These are phyloP conservation scores for Heliconius hewitsoni DNA, from an alignment of 1,140 invertebrate species.

Conservation along the genomic window DNA sequence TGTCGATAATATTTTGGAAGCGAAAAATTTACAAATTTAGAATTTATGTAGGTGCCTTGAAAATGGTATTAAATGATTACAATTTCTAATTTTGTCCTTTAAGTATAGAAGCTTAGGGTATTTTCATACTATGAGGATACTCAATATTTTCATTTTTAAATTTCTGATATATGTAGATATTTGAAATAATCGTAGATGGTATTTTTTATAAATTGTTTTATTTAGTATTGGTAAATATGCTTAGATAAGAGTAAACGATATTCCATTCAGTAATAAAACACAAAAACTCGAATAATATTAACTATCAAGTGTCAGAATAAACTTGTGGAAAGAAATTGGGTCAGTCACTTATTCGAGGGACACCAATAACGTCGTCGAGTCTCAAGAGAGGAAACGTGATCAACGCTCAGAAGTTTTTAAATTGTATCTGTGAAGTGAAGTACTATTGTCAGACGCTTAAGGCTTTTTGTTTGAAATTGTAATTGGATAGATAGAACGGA, in stretches of 20 bases:
- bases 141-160: too few relatives aligned
- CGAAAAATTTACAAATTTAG: too few relatives aligned
- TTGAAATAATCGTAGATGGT: too few relatives aligned
- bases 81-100: too few relatives aligned
- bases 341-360: conserved; percentile 40
- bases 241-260: background rate
- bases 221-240: background rate
- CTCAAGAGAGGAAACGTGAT: conserved; percentile 42
- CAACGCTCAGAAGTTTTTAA: conserved; percentile 37
- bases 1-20: too few relatives aligned
- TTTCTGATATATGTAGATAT: too few relatives aligned
- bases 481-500: conserved; percentile 6
- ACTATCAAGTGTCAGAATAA: conserved; percentile 37
- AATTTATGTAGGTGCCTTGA: too few relatives aligned
- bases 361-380: conserved; percentile 39
- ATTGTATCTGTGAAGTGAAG: conserved; percentile 24
- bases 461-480: conserved; percentile 11
- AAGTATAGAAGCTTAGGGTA: too few relatives aligned
- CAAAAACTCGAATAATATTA: conserved; percentile 6
- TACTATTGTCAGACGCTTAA: conserved; percentile 15
- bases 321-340: conserved; percentile 37
- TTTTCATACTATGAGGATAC: too few relatives aligned
- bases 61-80: too few relatives aligned
- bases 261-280: background rate
- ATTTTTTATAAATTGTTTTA: too few relatives aligned